Percentiles rank a stretch among this genome's conserved stretches.
Evolutionary conservation across 2,888 invertebrate genomes (phyloP).

Genomic region (Anthrax anthrax): DNA sequence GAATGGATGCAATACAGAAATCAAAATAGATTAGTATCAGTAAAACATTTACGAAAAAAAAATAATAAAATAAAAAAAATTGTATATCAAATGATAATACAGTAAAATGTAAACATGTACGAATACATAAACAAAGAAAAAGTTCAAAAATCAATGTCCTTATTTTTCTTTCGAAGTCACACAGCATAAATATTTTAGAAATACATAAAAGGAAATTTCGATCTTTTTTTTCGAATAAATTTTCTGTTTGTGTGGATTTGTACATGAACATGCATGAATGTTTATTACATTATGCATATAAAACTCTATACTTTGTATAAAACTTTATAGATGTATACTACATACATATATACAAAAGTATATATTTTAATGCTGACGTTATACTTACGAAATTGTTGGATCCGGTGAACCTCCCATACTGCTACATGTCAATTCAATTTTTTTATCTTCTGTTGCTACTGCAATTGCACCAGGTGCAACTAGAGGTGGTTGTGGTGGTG

Average conservation of each 20-base stretch:
- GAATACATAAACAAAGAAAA: constrained; percentile 5
- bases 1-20: too few relatives aligned
- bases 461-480: constrained; percentile 63
- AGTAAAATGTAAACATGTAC: too few relatives aligned
- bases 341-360: too few relatives aligned
- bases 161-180: not conserved
- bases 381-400: constrained; percentile 57
- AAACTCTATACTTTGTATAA: too few relatives aligned
- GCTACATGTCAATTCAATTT: constrained; percentile 62
- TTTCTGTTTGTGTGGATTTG: too few relatives aligned
- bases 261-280: too few relatives aligned
- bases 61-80: constrained; percentile 4
- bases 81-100: not conserved
- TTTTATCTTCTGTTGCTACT: constrained; percentile 67
- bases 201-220: too few relatives aligned
- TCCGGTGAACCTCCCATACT: constrained; percentile 83
- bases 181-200: constrained; percentile 5
- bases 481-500: constrained; percentile 65
- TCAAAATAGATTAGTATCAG: too few relatives aligned
- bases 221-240: too few relatives aligned
- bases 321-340: too few relatives aligned
- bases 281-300: too few relatives aligned
- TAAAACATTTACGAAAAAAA: not conserved
- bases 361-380: not conserved
- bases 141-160: not conserved